Base-by-base conservation (phyloP, 2,797 vertebrate genomes). In the Anguilla pacifica region DNA sequence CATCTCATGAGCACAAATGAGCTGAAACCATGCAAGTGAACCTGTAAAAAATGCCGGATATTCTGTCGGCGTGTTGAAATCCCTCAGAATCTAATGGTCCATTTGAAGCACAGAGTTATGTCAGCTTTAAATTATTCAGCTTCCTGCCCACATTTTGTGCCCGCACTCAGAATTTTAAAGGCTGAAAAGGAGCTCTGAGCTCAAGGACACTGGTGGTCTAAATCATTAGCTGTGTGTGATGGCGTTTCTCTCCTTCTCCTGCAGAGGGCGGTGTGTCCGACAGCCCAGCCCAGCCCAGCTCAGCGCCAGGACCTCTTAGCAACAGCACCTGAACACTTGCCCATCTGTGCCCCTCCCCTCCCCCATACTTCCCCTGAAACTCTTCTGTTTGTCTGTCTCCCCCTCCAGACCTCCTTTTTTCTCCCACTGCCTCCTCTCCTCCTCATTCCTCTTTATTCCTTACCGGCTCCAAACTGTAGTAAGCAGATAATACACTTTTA, bases 291-390 rank as follows among this genome's bases (percentile, higher is more conserved):
- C 96, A 97, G 94, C 93, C 96, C 89, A 94, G 97, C 89, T 97
- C 97, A 88, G 95, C 96, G 91, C 95, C 97, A 88, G 95, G 97
- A 93, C 93, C 97, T 94, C 96, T 98, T 94, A 95, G 95, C 95
- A 98, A 97, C 95, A 97, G 96, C 93, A 98, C 97, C 96, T 98
- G 97, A 98, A 96, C 93, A 89, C 92, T 92, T 92, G 91, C 92
- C 94, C 35, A 51, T 7, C 43, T 83, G 51, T 85, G 22, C 17
- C 61, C 19, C 64, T n/a, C 39, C 1, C 28, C 59, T 53, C 81
- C 28, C 70, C 61, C 61, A 6, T 19, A 17, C 17, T 70, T 64
- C 81, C 81, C 81, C 61, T 43, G 22, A 82, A 25, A 10, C 43
- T 25, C 79, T 82, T 82, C 79, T 51, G 43, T 82, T 51, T 82